phyloP scores from a whole-genome alignment of 2,113 vertebrate genomes.

The Larimichthys polyactis region DNA sequence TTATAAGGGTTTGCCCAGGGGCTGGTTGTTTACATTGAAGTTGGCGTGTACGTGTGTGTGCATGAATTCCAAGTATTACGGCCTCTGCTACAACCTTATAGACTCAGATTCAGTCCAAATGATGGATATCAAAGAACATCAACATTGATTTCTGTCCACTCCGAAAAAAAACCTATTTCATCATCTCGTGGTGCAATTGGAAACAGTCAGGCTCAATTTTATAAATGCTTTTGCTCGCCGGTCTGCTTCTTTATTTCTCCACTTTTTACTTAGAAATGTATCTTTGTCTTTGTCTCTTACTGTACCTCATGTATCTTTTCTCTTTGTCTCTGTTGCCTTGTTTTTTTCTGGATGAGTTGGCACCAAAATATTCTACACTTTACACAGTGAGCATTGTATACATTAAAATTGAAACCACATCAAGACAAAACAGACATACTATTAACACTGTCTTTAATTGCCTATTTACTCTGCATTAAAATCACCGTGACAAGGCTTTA shows the following conservation, averaged over 20 bases:
- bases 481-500: conserved; percentile 28
- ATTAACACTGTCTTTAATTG: conserved; percentile 6
- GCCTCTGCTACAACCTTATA: conserved; percentile 33
- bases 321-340: neutral
- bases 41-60: conserved; percentile 14
- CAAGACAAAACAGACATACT: neutral
- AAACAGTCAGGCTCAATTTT: conserved; percentile 32
- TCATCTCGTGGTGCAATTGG: conserved; percentile 57
- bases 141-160: conserved; percentile 70
- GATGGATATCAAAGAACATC: conserved; percentile 72
- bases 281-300: neutral
- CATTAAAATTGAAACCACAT: neutral
- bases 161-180: conserved; percentile 62
- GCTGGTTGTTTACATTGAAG: conserved; percentile 47
- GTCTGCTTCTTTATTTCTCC: neutral
- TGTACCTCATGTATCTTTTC: neutral
- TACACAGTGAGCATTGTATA: neutral
- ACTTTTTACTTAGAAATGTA: neutral
- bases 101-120: conserved; percentile 65
- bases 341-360: neutral
- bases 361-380: neutral
- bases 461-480: conserved; percentile 27
- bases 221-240: conserved; percentile 19
- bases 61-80: conserved; percentile 30
- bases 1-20: neutral